Evolutionary conservation across 2,888 invertebrate genomes (phyloP), one percentile per base, ranked within the genome.

Genomic region (Aspidiotus destructor): DNA sequence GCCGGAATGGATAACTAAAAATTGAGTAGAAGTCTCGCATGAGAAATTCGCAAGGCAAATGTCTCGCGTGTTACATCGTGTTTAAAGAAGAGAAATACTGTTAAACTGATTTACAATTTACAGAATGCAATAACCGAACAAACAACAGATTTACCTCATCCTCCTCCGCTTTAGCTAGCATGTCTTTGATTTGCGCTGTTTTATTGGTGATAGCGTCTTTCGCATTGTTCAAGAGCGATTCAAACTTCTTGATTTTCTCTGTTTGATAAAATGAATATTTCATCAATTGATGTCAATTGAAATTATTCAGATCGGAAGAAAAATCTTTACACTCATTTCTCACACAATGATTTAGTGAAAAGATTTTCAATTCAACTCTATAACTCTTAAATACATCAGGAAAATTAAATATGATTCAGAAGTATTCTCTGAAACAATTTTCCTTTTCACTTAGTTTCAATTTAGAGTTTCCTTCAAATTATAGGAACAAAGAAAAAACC

Each of bases 181-280:
- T 48, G 41, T 69, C 70, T 65, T 71, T 60, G 17, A 71, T 70
- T 52, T 55, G 63, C 17, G 62, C 57, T 16, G 54, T 70, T 58
- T 72, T 72, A 48, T 69, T 62, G 11, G 70, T 69, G 16, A 72
- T 68, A 9, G 69, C 63, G 55, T 71, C 73, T 69, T 73, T 73
- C 52, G 72, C 71, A 71, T 72, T 72, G 40, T 68, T 70, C 9
- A 73, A 62, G 0, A 71, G 42, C 41, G 71, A 70, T 70, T 74
- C 74, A 41, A 73, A 69, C 16, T 72, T 71, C 58, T 79, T 78
- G 69, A 76, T 72, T 73, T 79, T 79, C 71, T 77, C 73, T 70
- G 28, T 28, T 28, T 28, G 28, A 28, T 28, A 28, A 28, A 28
- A 28, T 28, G 1, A 28, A 28, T 28, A 28, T 28, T 28, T 28